Percentiles rank a stretch among this genome's conserved stretches.
These are phyloP conservation scores for Coelinius sp. DNA, from an alignment of 2,888 invertebrate species.

Conservation along the genomic window DNA sequence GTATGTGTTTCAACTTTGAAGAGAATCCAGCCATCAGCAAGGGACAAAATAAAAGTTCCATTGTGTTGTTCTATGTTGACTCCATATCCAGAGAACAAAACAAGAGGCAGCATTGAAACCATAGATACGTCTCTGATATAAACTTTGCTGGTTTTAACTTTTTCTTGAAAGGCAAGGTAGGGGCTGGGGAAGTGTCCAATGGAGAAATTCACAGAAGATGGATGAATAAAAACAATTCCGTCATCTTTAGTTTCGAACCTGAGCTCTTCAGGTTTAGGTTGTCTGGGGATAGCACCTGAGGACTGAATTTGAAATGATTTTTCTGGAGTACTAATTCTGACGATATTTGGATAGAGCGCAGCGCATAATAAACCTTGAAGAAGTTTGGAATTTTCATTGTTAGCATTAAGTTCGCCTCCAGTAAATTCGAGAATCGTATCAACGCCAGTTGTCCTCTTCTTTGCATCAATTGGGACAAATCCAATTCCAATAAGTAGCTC, in stretches of 20 bases:
- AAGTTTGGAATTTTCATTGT: constrained; percentile 82
- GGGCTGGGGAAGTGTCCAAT: constrained; percentile 80
- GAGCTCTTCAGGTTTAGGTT: constrained; percentile 80
- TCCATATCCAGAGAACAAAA: constrained; percentile 78
- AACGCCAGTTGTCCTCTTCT: constrained; percentile 72
- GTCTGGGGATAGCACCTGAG: constrained; percentile 82
- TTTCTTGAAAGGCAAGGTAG: constrained; percentile 86
- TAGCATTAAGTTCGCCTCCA: constrained; percentile 79
- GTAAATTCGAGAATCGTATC: constrained; percentile 80
- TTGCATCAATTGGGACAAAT: constrained; percentile 81
- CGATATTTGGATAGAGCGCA: constrained; percentile 93
- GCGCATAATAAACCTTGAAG: constrained; percentile 89
- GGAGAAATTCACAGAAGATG: constrained; percentile 82
- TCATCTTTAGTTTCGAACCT: constrained; percentile 83
- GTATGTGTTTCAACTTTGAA: constrained; percentile 84
- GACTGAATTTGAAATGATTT: constrained; percentile 82
- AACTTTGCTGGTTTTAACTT: constrained; percentile 84
- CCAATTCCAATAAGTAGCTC: constrained; percentile 84
- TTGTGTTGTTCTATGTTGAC: constrained; percentile 81
- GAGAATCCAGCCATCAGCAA: constrained; percentile 88
- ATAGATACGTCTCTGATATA: constrained; percentile 87
- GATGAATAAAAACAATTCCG: constrained; percentile 81
- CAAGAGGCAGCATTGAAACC: constrained; percentile 82
- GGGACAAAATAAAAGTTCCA: constrained; percentile 80
- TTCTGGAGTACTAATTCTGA: constrained; percentile 85